Evolutionary conservation across 1,140 invertebrate genomes (phyloP).

Genomic region (Pseudomyrmex pallidus): DNA sequence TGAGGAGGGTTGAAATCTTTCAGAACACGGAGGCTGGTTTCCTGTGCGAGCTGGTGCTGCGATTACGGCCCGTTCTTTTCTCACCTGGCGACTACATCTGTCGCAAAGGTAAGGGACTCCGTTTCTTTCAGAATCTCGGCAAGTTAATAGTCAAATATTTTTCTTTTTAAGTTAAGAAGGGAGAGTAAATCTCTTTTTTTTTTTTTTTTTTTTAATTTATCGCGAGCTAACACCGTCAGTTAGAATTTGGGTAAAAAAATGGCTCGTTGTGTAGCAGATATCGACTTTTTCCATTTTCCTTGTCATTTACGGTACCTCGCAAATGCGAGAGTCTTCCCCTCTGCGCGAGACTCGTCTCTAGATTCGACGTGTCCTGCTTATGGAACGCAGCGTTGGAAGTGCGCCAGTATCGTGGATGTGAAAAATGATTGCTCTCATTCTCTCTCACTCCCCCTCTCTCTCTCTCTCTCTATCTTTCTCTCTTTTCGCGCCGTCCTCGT

Average conservation of each 20-base stretch:
- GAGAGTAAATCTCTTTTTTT: too few species aligned
- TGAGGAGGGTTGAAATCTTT: constrained; percentile 99
- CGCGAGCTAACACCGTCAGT: constrained; percentile 3
- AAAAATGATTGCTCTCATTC: constrained; percentile 72
- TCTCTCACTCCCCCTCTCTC: background rate
- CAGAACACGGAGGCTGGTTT: constrained; percentile 99
- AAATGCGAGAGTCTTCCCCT: background rate
- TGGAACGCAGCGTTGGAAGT: constrained; percentile 70
- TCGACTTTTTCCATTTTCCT: constrained; percentile 1
- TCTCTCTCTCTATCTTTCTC: background rate
- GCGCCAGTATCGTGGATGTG: constrained; percentile 65
- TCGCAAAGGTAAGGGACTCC: constrained; percentile 93
- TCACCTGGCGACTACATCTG: constrained; percentile 99
- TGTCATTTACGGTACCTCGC: background rate
- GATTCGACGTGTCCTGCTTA: constrained; percentile 50
- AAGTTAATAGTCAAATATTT: background rate
- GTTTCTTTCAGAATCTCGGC: too few species aligned
- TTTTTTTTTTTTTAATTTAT: too few species aligned
- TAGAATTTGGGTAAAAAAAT: constrained; percentile 35
- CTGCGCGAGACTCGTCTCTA: constrained; percentile 4
- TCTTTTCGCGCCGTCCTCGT: constrained; percentile 15
- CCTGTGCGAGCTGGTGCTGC: constrained; percentile 97
- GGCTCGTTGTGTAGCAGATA: background rate
- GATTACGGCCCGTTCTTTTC: constrained; percentile 97
- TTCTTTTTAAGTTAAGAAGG: too few species aligned